Evolutionary conservation across 64 coral and sea anemone species (phyloP), one percentile per base, ranked within the genome.

Genomic region (Orbicella faveolata): DNA sequence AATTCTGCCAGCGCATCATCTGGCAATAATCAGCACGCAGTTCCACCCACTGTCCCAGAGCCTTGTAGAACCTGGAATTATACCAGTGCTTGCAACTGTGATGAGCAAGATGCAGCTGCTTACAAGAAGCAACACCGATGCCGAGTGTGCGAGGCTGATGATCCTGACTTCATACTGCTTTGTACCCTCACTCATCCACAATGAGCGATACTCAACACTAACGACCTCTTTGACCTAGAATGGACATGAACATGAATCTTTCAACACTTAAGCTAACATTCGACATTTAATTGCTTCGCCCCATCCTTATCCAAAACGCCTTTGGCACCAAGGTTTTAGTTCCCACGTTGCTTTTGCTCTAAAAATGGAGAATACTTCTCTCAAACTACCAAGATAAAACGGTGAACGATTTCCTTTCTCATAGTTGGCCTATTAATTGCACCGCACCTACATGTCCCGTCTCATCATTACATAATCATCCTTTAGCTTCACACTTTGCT

Each of bases 21-120:
- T 35, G 79, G 79, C 1, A 18, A 81, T 33, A 25, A 18, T 63
- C 57, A 62, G 34, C 54, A 62, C 1, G 55, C 26, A 19, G 79
- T 81, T 81, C 54, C 79, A 81, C 79, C 54, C 79, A 35, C 57
- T 17, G 54, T 63, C 35, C 9, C 9, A 7, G 63, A 81, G 33
- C 25, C 79, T 81, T 81, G 79, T 36, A 63, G 16, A 81, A 17
- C 57, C 57, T 81, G 54, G 76, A 89, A 89, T 76, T 80, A 89
- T 23, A 89, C 17, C n/a, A 35, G 13, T 6, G 11, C 23, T 63
- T 89, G 88, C 62, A 23, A 36, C 0, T 89, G 76, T 52, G 76
- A 79, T 70, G 16, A 18, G 33, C 79, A 69, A 79, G 73, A 62
- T 36, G 15, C 15, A 16, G 61, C 7, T 25, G 66, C 19, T 20